phyloP scores from a whole-genome alignment of 2,797 vertebrate species.

The Lindbergichthys nudifrons region DNA sequence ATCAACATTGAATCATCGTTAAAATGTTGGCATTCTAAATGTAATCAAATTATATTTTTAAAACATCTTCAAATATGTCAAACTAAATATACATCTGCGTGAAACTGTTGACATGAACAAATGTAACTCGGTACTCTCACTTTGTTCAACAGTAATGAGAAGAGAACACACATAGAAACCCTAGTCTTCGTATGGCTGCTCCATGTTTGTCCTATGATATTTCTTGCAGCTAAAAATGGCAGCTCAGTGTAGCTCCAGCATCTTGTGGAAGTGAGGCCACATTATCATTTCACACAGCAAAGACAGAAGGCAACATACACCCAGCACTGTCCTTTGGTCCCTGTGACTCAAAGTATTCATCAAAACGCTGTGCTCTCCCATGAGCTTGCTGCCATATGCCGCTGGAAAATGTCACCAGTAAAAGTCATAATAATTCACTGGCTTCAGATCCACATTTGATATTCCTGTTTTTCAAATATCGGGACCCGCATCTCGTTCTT shows the following conservation, averaged over 20 bases:
- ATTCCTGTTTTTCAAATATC: constrained; percentile 93
- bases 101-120: not conserved
- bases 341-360: constrained; percentile 94
- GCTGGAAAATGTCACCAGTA: constrained; percentile 97
- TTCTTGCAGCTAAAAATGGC: constrained; percentile 78
- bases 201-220: constrained; percentile 67
- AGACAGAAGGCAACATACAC: constrained; percentile 95
- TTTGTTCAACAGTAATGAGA: not conserved
- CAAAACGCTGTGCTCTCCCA: constrained; percentile 95
- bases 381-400: constrained; percentile 95
- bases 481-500: constrained; percentile 88
- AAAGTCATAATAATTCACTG: constrained; percentile 97
- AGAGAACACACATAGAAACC: not conserved
- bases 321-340: constrained; percentile 89
- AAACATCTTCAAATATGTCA: not conserved
- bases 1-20: not conserved
- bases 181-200: constrained; percentile 14
- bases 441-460: constrained; percentile 94
- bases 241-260: constrained; percentile 53
- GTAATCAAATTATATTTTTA: not conserved
- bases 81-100: not conserved
- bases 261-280: constrained; percentile 83
- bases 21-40: not conserved
- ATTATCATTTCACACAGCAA: constrained; percentile 96
- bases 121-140: not conserved